Evolutionary conservation across 2,888 invertebrate genomes (phyloP).

Genomic region (Tachystola acroxantha): DNA sequence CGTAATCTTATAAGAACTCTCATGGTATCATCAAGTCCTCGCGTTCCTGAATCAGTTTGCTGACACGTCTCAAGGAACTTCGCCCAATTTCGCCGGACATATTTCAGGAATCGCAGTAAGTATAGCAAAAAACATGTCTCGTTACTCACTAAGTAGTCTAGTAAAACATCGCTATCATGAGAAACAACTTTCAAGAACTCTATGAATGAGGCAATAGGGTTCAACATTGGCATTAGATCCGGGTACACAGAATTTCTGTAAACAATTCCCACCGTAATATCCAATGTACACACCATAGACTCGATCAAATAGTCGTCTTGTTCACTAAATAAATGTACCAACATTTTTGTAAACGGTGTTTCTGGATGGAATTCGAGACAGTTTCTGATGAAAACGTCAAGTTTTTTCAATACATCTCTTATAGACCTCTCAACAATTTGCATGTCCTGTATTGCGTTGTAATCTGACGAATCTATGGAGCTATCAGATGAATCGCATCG

Average conservation of each 20-base stretch:
- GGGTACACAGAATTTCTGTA: slow-evolving; percentile 89
- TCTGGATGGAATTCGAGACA: slow-evolving; percentile 92
- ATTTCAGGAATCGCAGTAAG: slow-evolving; percentile 89
- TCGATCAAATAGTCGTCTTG: slow-evolving; percentile 95
- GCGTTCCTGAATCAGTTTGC: slow-evolving; percentile 73
- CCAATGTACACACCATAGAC: slow-evolving; percentile 94
- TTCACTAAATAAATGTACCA: slow-evolving; percentile 92
- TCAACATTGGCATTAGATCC: slow-evolving; percentile 88
- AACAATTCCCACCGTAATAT: slow-evolving; percentile 91
- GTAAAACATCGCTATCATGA: slow-evolving; percentile 87
- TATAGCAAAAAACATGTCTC: slow-evolving; percentile 94
- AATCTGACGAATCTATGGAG: slow-evolving; percentile 90
- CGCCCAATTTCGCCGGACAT: slow-evolving; percentile 89
- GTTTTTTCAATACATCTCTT: slow-evolving; percentile 87
- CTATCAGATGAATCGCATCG: slow-evolving; percentile 92
- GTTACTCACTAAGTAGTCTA: slow-evolving; percentile 92
- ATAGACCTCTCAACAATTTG: slow-evolving; percentile 92
- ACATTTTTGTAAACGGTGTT: slow-evolving; percentile 91
- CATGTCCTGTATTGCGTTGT: slow-evolving; percentile 93
- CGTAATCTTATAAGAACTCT: slow-evolving; percentile 87
- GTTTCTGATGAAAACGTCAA: slow-evolving; percentile 89
- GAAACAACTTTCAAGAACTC: slow-evolving; percentile 91
- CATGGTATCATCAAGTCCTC: slow-evolving; percentile 89
- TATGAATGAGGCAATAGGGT: slow-evolving; percentile 91
- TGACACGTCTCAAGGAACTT: slow-evolving; percentile 89